Percentiles rank a stretch among this genome's conserved stretches.
These are phyloP conservation scores for Metaphire vulgaris DNA, from an alignment of 1,140 invertebrate species.

Conservation along the genomic window DNA sequence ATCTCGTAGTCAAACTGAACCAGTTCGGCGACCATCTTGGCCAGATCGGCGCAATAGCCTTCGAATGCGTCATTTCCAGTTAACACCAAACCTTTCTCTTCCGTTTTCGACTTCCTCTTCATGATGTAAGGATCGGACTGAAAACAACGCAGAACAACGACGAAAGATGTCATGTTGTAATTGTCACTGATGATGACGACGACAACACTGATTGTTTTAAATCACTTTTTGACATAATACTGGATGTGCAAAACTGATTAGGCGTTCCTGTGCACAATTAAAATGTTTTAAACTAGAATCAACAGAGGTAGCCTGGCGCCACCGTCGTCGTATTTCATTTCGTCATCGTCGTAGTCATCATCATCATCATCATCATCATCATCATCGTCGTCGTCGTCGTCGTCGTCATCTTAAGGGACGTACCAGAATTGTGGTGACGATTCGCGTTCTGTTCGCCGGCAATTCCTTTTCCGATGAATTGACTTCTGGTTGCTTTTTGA, in stretches of 20 bases:
- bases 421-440: not conserved
- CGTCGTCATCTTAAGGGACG: not conserved
- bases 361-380: not conserved
- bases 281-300: not conserved
- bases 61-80: conserved; percentile 45
- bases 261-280: too few species aligned
- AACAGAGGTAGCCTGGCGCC: too few species aligned
- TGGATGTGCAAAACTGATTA: too few species aligned
- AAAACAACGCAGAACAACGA: too few species aligned
- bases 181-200: too few species aligned
- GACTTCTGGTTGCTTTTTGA: too few species aligned
- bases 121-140: too few species aligned
- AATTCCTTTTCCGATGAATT: not conserved
- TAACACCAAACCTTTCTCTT: conserved; percentile 12
- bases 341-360: not conserved
- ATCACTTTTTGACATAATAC: too few species aligned
- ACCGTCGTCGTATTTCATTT: not conserved
- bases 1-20: conserved; percentile 45
- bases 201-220: too few species aligned
- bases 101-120: too few species aligned
- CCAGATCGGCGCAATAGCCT: conserved; percentile 49
- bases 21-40: conserved; percentile 37
- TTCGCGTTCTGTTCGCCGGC: not conserved
- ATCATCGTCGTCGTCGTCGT: not conserved
- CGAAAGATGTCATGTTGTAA: too few species aligned